Base-by-base conservation (phyloP, 1,140 invertebrate species). In the Hyphantria cunea region DNA sequence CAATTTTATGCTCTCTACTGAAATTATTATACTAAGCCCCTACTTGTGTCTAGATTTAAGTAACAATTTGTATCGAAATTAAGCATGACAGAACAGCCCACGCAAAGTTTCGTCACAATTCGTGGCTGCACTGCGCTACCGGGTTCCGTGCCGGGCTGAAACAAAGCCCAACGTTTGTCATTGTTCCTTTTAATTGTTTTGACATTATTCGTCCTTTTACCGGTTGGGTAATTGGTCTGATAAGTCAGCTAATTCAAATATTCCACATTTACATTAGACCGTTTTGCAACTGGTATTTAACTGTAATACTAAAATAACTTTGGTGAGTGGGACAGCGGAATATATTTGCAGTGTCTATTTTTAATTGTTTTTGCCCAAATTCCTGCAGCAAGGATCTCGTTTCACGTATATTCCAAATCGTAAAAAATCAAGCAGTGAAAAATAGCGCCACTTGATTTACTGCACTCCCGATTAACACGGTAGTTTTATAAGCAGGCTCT, bases 111-210 rank as follows among this genome's bases (percentile, higher is more conserved):
- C 50, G 68, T 50, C 68, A 60, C 39, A 51, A 42, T 15, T 51
- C 56, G 56, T 60, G 56, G 65, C 54, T 25, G 17, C 70, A 12
- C 59, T 42, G 13, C 37, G 64, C 69, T 72, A 73, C 74, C 68
- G 71, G 66, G 71, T 76, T 68, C 61, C 56, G 41, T 31, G 47
- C 9, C 45, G 9, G 12, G 41, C 6, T 47, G 34, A 58, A 34
- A 51, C 56, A 60, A 60, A 60, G 42, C 53, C 32, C 39, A 52
- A 53, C 37, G 53, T 67, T 65, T 74, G 66, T 79, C 68, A 75
- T 74, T 76, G 72, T 74, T 71, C 55, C 62, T 63, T 74, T 73
- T 77, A 75, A 79, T 79, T 76, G 66, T 73, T 64, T 50, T 49
- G 49, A 63, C 68, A 67, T 67, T 56, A 68, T 54, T 44, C 54